Evolutionary conservation across 2,797 vertebrate genomes (phyloP), one percentile per base, ranked within the genome.

Genomic region (Cheirogaleus major): DNA sequence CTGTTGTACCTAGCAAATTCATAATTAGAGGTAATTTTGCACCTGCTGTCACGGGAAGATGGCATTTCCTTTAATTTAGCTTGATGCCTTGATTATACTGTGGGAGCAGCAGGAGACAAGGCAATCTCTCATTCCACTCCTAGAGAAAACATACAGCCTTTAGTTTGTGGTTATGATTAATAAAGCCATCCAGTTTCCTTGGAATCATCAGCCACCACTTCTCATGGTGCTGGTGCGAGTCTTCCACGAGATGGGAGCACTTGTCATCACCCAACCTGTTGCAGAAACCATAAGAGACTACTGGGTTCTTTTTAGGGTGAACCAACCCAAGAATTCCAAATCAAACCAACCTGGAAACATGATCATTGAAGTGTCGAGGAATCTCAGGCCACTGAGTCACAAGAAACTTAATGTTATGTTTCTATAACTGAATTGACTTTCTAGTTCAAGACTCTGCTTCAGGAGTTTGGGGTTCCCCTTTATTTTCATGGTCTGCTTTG

Each of bases 21-120:
- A 85, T 98, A 98, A 98, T 98, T 98, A 98, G 97, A 89, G 95
- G 97, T 98, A 98, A 98, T 98, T 98, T 98, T 97, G 98, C 98
- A 98, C 98, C 98, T 98, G 98, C 98, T 98, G 93, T 97, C 98
- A 96, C 0, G 48, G 95, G 95, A 97, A 94, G 97, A 98, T 95
- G 96, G 84, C 97, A 95, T 98, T 98, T 97, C 93, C 97, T 98
- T 97, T 86, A 94, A 98, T 98, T 98, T 98, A 96, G 96, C 94
- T 97, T 93, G 96, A 97, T 98, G 98, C 96, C 97, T 97, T 98
- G 98, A 98, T 98, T 98, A 98, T 95, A 97, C 97, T 50, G 23
- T 95, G 90, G 91, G 96, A 98, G 94, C 87, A 25, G 97, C 95
- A 97, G 72, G 94, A 98, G 96, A 96, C 38, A 73, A 61, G 22